Percentiles rank a stretch among this genome's conserved stretches.
Evolutionary conservation across 1,140 invertebrate species (phyloP).

Genomic region (Trichogramma pretiosum): DNA sequence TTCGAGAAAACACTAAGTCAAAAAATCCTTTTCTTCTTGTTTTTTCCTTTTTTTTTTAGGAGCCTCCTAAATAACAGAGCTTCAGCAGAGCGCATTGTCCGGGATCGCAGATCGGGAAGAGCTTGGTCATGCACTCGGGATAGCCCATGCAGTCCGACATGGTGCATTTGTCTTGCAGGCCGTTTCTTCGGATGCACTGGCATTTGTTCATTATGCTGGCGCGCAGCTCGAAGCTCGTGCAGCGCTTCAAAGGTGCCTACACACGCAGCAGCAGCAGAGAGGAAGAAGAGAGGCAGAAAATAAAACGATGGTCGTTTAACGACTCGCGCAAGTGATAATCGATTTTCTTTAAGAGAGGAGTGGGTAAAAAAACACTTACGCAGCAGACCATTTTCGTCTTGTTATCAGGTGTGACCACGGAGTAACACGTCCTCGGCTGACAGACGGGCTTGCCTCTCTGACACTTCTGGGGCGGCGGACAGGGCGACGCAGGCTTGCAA

Average conservation of each 20-base stretch:
- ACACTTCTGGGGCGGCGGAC: neutral
- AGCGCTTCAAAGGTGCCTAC: conserved; percentile 24
- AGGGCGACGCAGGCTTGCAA: neutral
- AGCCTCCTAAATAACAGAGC: conserved; percentile 33
- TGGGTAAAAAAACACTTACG: conserved; percentile 28
- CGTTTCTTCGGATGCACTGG: conserved; percentile 66
- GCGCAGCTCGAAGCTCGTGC: conserved; percentile 59
- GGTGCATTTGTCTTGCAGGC: conserved; percentile 64
- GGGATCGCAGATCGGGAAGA: conserved; percentile 58
- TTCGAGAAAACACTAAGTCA: too few species aligned
- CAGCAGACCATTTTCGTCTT: conserved; percentile 13
- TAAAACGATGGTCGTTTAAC: too few species aligned
- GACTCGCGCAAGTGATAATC: too few species aligned
- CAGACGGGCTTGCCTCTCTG: neutral
- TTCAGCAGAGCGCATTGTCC: conserved; percentile 40
- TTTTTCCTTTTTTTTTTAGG: too few species aligned
- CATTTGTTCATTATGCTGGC: conserved; percentile 59
- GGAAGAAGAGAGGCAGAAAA: too few species aligned
- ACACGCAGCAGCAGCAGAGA: neutral
- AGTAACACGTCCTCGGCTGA: neutral
- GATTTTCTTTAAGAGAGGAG: conserved; percentile 16
- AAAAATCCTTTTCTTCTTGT: too few species aligned
- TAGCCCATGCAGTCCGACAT: conserved; percentile 58
- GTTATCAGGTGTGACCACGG: neutral
- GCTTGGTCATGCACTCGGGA: conserved; percentile 56